Evolutionary conservation across 2,113 vertebrate genomes (phyloP), one percentile per base, ranked within the genome.

Genomic region (Calypte anna): DNA sequence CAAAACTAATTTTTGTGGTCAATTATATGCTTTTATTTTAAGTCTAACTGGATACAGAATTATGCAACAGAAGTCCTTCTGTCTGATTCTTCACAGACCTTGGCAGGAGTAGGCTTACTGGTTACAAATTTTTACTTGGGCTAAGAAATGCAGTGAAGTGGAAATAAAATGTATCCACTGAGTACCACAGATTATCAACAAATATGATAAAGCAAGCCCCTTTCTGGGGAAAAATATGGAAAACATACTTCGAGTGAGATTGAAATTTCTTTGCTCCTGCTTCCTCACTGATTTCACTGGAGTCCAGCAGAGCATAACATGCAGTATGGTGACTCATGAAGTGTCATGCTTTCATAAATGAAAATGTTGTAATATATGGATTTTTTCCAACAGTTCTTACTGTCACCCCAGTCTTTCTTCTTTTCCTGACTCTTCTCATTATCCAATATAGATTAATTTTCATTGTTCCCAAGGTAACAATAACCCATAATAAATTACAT

Each of bases 61-160:
- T 94, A 85, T 91, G 87, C 90, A 98, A 93, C 67, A 94, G 92
- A 96, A 96, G 88, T 93, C 88, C 86, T 96, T 94, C 73, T 96
- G 86, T 96, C 90, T 98, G 95, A 97, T 97, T 96, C 36, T 93
- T 97, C 85, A 94, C 97, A 96, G 90, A 91, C 94, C 55, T 96
- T 96, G 91, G 88, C 84, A 95, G 84, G 40, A 80, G 72, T 85
- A 92, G 57, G 54, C 59, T 96, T 94, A 95, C 93, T 95, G 72
- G 96, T 92, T 91, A 66, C 50, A 83, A 79, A 11, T 85, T 95
- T 96, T 96, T 82, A 90, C 75, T 20, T 82, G 76, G 63, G 70
- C 38, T 20, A 90, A 93, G 88, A 90, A 84, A 36, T 36, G 43
- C 64, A 90, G 66, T 85, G 74, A 95, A 96, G 12, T 88, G 67